Percentiles rank a stretch among this genome's conserved stretches.
These are phyloP conservation scores for Furnarius figulus DNA, from an alignment of 2,113 vertebrate genomes.

Conservation along the genomic window DNA sequence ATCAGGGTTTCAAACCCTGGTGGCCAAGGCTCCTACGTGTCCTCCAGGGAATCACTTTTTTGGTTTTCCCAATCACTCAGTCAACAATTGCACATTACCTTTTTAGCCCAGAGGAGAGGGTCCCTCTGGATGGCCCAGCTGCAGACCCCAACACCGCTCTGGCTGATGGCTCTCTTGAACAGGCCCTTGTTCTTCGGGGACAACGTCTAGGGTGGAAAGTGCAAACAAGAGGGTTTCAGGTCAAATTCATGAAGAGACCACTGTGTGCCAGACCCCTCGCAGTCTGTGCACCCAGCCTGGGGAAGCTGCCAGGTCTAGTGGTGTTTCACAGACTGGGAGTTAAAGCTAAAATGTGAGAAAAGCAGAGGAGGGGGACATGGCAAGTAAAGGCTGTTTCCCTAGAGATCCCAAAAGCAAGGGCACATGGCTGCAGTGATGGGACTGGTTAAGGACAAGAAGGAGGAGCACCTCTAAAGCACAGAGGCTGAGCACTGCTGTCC, in stretches of 20 bases:
- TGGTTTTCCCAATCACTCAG: rapidly evolving
- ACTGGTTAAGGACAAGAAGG: not conserved
- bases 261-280: not conserved
- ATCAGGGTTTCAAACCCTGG: rapidly evolving
- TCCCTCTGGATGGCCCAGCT: conserved; percentile 87
- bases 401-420: not conserved
- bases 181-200: no score
- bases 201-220: no score
- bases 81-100: conserved; percentile 55
- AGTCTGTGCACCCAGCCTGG: not conserved
- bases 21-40: not conserved
- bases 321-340: not conserved
- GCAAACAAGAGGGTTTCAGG: no score
- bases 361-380: not conserved
- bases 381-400: not conserved
- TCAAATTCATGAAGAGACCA: no score
- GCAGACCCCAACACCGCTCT: conserved; percentile 85
- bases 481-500: not conserved
- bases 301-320: not conserved
- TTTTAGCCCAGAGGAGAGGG: conserved; percentile 79
- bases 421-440: rapidly evolving
- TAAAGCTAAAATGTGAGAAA: not conserved
- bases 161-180: not conserved
- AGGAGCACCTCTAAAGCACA: not conserved
- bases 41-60: not conserved